A percentile compares a stretch with the other conserved stretches of the same genome.
Conservation (phyloP, 2,113 vertebrate species). For the Pongo pygmaeus region DNA sequence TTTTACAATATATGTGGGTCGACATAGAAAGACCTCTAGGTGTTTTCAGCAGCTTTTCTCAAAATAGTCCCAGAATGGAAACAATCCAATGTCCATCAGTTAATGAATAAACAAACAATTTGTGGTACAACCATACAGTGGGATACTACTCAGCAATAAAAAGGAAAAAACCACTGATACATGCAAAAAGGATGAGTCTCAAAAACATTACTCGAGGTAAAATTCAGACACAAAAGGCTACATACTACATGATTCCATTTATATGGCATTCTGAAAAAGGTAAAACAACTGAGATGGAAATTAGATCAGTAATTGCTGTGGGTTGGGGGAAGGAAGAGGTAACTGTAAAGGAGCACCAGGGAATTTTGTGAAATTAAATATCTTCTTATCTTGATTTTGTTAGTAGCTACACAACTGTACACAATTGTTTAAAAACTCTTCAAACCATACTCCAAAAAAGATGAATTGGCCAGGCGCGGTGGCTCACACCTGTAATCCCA, state of each 20-base stretch:
- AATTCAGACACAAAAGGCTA: background rate
- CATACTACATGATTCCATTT: background rate
- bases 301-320: background rate
- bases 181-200: background rate
- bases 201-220: background rate
- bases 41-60: background rate
- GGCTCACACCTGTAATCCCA: background rate
- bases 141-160: background rate
- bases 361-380: background rate
- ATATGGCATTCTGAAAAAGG: background rate
- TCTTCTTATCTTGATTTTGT: background rate
- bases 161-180: background rate
- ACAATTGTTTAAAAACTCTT: background rate
- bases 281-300: background rate
- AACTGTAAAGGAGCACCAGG: background rate
- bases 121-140: background rate
- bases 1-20: background rate
- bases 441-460: background rate
- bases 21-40: background rate
- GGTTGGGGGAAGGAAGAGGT: background rate
- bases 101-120: background rate
- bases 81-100: background rate
- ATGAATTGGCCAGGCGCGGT: background rate
- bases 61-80: background rate
- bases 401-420: background rate